Evolutionary conservation across 2,888 invertebrate genomes (phyloP).

Genomic region (Philaethria dido): DNA sequence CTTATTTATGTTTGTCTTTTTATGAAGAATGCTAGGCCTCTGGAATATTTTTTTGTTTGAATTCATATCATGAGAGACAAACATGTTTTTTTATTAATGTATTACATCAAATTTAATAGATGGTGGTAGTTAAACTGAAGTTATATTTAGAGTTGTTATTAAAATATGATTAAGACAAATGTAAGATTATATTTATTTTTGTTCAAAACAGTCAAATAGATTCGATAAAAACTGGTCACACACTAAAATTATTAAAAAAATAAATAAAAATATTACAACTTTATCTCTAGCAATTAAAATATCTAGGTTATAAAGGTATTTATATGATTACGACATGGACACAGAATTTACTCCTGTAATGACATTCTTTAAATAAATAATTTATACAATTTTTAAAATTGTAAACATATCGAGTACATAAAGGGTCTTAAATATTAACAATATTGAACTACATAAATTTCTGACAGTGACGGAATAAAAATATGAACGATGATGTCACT

Average conservation of each 20-base stretch:
- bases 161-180: neutral
- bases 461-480: conserved; percentile 28
- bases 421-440: conserved; percentile 17
- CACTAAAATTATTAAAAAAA: neutral
- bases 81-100: conserved; percentile 55
- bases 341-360: neutral
- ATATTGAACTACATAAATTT: conserved; percentile 25
- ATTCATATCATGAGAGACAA: conserved; percentile 63
- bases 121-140: conserved; percentile 18
- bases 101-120: conserved; percentile 5
- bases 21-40: conserved; percentile 75
- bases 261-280: neutral
- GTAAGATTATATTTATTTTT: neutral
- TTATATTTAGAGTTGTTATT: neutral
- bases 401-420: conserved; percentile 25
- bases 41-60: conserved; percentile 64
- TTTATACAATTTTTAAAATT: conserved; percentile 9
- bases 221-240: neutral
- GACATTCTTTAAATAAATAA: neutral
- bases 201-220: neutral
- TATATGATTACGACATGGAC: neutral
- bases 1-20: conserved; percentile 54
- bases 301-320: conserved; percentile 18
- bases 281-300: conserved; percentile 2
- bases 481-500: conserved; percentile 27